A percentile compares a stretch with the other conserved stretches of the same genome.
These are phyloP conservation scores for Corapipo altera DNA, from an alignment of 2,113 vertebrate species.

Conservation along the genomic window DNA sequence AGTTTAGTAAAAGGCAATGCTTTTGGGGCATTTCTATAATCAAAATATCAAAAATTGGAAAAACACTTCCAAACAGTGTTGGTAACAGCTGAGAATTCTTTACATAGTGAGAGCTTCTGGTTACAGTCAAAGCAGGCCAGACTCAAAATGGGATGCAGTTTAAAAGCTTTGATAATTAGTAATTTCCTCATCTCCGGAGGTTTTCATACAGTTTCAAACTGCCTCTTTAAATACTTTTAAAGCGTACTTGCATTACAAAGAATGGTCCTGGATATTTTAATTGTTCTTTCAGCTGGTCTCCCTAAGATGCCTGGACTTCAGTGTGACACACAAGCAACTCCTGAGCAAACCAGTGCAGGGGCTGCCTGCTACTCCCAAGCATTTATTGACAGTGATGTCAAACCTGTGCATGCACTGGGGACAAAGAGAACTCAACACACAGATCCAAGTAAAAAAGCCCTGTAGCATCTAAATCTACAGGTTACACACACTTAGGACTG, in stretches of 20 bases:
- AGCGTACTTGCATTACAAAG: background rate
- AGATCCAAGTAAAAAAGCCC: background rate
- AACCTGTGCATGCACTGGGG: background rate
- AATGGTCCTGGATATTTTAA: background rate
- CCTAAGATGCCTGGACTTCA: background rate
- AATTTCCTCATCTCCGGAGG: background rate
- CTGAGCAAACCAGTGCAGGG: background rate
- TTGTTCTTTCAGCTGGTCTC: background rate
- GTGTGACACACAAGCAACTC: background rate
- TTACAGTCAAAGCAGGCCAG: background rate
- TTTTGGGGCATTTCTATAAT: background rate
- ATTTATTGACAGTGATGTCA: background rate
- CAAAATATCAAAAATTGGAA: background rate
- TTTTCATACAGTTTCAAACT: background rate
- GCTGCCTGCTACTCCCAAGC: background rate
- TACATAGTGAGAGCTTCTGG: background rate
- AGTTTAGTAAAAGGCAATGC: background rate
- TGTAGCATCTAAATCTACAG: background rate
- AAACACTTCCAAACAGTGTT: background rate
- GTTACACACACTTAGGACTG: background rate
- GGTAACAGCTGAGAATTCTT: background rate
- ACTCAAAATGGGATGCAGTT: background rate
- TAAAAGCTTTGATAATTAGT: background rate
- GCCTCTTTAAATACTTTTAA: background rate
- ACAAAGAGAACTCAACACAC: background rate